These are phyloP conservation scores for Apis dorsata DNA, from an alignment of 1,140 invertebrate genomes.

Conservation along the genomic window DNA sequence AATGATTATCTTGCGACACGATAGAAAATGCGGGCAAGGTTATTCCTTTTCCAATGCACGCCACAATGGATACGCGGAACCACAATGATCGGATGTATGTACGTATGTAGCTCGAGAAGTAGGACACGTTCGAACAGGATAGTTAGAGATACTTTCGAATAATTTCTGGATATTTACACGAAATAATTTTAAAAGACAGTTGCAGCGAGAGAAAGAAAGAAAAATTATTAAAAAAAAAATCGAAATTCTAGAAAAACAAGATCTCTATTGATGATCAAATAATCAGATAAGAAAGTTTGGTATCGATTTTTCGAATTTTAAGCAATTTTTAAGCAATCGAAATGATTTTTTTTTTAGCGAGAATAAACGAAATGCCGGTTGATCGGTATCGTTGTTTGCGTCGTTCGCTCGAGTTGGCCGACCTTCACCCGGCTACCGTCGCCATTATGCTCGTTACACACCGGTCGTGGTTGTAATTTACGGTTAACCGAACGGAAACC, in stretches of 20 bases:
- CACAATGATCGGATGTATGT: constrained; percentile 50
- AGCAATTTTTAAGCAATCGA: neutral
- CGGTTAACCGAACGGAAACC: constrained; percentile 73
- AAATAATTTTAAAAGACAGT: neutral
- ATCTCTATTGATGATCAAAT: constrained; percentile 22
- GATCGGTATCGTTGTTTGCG: constrained; percentile 48
- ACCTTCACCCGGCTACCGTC: constrained; percentile 70
- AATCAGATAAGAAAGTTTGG: neutral
- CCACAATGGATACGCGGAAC: constrained; percentile 61
- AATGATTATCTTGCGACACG: constrained; percentile 44
- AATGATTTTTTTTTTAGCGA: neutral
- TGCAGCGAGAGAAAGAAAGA: neutral
- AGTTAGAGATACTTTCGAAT: constrained; percentile 54
- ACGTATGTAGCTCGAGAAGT: constrained; percentile 37
- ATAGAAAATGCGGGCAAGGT: constrained; percentile 62
- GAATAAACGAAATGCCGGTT: constrained; percentile 11
- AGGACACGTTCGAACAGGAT: constrained; percentile 39
- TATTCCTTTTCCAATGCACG: constrained; percentile 57
- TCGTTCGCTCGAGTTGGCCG: constrained; percentile 66
- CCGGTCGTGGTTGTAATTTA: constrained; percentile 71
- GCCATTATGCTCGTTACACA: constrained; percentile 71
- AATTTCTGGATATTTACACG: constrained; percentile 49
- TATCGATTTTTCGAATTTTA: constrained; percentile 3
- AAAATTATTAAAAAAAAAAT: neutral
- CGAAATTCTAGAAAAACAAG: neutral